Evolutionary conservation across 2,797 vertebrate species (phyloP).

Genomic region (Anguilla marmorata): DNA sequence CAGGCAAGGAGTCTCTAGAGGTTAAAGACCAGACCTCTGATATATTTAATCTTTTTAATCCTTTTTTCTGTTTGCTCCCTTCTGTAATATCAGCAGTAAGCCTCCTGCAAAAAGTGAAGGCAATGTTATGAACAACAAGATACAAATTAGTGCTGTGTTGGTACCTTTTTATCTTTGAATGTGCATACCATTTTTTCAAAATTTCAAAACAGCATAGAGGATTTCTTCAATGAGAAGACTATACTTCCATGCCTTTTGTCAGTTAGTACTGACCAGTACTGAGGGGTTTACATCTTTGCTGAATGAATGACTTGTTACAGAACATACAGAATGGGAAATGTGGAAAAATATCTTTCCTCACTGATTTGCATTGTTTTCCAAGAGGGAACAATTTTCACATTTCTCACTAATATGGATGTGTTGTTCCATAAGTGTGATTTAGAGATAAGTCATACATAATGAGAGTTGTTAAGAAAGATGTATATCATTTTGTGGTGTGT

Average conservation of each 20-base stretch:
- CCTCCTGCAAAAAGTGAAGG: neutral
- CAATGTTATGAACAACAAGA: no score
- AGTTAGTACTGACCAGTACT: neutral
- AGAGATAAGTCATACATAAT: neutral
- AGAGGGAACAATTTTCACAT: neutral
- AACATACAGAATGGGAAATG: neutral
- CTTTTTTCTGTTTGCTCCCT: neutral
- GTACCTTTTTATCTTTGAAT: neutral
- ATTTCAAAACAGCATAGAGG: neutral
- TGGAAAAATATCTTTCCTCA: neutral
- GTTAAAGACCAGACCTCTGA: neutral
- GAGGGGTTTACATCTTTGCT: neutral
- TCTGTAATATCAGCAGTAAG: neutral
- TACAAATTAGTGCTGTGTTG: neutral
- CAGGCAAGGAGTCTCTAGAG: neutral
- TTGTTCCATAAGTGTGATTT: neutral
- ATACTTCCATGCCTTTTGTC: neutral
- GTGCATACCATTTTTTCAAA: neutral
- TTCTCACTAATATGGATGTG: neutral
- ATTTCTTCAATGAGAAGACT: neutral
- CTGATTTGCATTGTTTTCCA: neutral
- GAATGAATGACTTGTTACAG: neutral
- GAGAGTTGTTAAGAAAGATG: neutral
- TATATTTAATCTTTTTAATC: conserved; percentile 3
- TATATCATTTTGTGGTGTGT: neutral